Evolutionary conservation across 35 echinoderm and acorn worm species (phyloP).

Genomic region (Strongylocentrotus purpuratus): DNA sequence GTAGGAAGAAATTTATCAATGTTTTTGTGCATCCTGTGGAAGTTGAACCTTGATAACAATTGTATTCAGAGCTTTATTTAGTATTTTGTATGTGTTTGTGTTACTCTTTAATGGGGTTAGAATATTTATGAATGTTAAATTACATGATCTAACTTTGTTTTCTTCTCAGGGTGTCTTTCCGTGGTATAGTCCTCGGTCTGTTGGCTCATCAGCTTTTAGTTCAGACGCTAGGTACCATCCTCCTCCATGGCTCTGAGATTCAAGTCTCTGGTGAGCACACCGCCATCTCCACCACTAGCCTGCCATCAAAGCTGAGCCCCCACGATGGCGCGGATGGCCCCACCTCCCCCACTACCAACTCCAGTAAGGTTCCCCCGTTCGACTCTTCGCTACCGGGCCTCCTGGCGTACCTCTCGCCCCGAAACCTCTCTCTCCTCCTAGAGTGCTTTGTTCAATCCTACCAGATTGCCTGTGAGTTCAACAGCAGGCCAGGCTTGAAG

Average conservation of each 20-base stretch:
- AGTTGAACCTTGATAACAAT: too few relatives aligned
- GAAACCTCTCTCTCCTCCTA: conserved; percentile 88
- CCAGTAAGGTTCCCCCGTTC: neutral
- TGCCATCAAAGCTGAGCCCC: conserved; percentile 58
- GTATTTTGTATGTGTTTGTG: too few relatives aligned
- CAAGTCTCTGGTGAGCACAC: conserved; percentile 72
- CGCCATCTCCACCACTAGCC: conserved; percentile 63
- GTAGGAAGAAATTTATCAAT: too few relatives aligned
- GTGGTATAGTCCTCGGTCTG: conserved; percentile 89
- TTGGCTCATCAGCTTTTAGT: conserved; percentile 91
- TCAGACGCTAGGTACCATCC: conserved; percentile 93
- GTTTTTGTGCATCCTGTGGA: too few relatives aligned
- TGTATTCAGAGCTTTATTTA: too few relatives aligned
- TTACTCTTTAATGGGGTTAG: neutral
- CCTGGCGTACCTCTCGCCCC: conserved; percentile 87
- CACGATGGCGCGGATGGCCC: conserved; percentile 54
- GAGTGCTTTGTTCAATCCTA: conserved; percentile 99
- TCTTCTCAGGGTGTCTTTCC: conserved; percentile 82
- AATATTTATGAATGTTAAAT: neutral
- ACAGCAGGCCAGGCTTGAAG: conserved; percentile 89
- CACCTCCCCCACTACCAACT: neutral
- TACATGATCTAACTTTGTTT: neutral
- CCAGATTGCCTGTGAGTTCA: conserved; percentile 95
- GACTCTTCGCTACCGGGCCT: conserved; percentile 80
- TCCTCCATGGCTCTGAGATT: conserved; percentile 88